Evolutionary conservation across 1,140 invertebrate genomes (phyloP), one percentile per base, ranked within the genome.

Genomic region (Lamellibrachia luymesi): DNA sequence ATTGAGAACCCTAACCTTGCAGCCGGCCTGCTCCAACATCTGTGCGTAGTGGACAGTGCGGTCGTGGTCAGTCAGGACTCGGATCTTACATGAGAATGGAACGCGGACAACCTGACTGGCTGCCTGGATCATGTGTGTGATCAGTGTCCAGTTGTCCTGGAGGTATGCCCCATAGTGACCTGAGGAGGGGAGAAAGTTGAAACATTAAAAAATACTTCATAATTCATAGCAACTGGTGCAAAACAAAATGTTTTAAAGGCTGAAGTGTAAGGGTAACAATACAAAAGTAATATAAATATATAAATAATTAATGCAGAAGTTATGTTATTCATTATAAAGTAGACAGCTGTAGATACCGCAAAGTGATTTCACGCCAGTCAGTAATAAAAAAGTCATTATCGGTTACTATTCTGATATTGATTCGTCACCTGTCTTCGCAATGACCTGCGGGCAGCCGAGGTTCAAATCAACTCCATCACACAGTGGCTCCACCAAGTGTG

Each of bases 381-480:
- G 38, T 38, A 38, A 38, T 38, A 38, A 38, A 38, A 38, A 38
- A 17, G 25, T 80, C 7, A 80, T 80, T 10, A 80, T 6, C 13
- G 7, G 17, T 80, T 80, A 80, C 25, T 80, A 80, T 80, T 80
- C 7, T 80, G 64, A 17, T 0, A 80, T 17, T 80, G 64, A 80
- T 80, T 80, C 64, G 25, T 80, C 17, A 80, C 64, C 64, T 80
- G 64, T 80, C 96, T 98, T 98, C 2, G 99, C 99, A 94, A 99
- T 99, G 4, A 98, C 97, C 96, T 99, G 99, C 0, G 99, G 99
- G 97, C 99, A 99, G 0, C 99, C 99, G 92, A 99, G 97, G 97
- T 99, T 99, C 27, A 99, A 97, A 96, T 99, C 99, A 92, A 99
- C 97, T 25, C 98, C 99, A 97, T 99, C 98, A 97, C 99, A 99